These are phyloP conservation scores for Neotoma lepida DNA, from an alignment of 2,113 vertebrate genomes.

Conservation along the genomic window DNA sequence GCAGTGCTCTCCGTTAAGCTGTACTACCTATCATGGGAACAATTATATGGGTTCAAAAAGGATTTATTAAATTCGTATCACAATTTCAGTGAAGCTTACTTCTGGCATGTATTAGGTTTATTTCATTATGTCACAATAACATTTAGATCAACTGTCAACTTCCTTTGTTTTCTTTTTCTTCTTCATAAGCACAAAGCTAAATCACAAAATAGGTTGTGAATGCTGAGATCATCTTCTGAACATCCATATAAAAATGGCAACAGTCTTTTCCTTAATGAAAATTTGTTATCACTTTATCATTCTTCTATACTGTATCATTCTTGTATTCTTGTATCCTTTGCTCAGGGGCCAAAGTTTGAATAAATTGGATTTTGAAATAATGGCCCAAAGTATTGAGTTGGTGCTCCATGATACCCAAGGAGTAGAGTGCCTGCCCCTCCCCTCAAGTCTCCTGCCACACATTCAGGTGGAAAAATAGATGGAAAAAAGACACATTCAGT, in stretches of 20 bases:
- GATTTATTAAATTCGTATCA: conserved; percentile 67
- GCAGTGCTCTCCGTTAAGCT: neutral
- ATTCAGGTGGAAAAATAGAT: neutral
- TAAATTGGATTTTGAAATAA: conserved; percentile 84
- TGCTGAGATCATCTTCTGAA: conserved; percentile 73
- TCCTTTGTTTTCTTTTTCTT: neutral
- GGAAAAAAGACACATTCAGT: conserved; percentile 61
- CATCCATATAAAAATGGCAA: conserved; percentile 78
- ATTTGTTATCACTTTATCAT: conserved; percentile 81
- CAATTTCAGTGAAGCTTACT: conserved; percentile 30
- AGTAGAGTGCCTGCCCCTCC: conserved; percentile 59
- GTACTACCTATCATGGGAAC: neutral
- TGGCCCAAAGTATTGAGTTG: conserved; percentile 75
- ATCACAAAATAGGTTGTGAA: conserved; percentile 68
- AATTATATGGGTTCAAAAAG: conserved; percentile 44
- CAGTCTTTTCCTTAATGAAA: conserved; percentile 83
- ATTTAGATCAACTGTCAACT: neutral
- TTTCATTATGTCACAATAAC: conserved; percentile 3
- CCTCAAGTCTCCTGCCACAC: conserved; percentile 29
- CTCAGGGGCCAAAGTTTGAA: conserved; percentile 82
- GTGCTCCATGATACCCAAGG: conserved; percentile 75
- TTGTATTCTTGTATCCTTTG: conserved; percentile 63
- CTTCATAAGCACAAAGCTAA: conserved; percentile 56
- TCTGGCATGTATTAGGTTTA: conserved; percentile 67
- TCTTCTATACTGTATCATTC: conserved; percentile 80